Evolutionary conservation across 2,888 invertebrate genomes (phyloP), one percentile per base, ranked within the genome.

Genomic region (Sphinx pinastri): DNA sequence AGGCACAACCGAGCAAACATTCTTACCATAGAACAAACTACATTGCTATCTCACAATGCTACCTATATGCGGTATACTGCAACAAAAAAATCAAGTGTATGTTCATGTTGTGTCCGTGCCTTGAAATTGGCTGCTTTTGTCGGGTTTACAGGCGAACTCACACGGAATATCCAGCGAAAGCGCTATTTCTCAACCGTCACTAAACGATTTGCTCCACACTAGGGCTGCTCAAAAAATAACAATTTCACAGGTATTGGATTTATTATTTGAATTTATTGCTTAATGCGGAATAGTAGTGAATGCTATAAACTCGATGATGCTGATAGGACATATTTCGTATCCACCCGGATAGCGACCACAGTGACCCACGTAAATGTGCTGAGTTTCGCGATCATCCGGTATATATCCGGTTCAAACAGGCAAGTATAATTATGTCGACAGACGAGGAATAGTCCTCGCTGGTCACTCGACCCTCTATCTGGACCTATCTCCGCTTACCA

Each of bases 101-200:
- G 49, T 7, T 63, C 72, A 73, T 75, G 63, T 55, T 63, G 63
- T 49, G 63, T 63, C 0, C 74, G 73, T 71, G 70, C 72, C 70
- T 76, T 73, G 73, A 82, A 81, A 81, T 81, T 79, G 82, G 81
- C 75, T 78, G 77, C 81, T 79, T 81, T 80, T 81, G 82, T 81
- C 77, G 78, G 76, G 71, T 79, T 75, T 74, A 76, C 81, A 73
- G 75, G 77, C 75, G 78, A 80, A 76, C 79, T 74, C 81, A 76
- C 78, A 78, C 71, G 75, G 71, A 82, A 78, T 78, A 73, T 58
- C 19, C 66, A 70, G 74, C 78, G 75, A 81, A 78, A 79, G 75
- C 75, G 76, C 78, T 80, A 79, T 80, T 81, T 81, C 82, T 81
- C 79, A 78, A 78, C 75, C 76, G 78, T 63, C 72, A 73, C 75